Evolutionary conservation across 2,113 vertebrate genomes (phyloP).

Genomic region (Podarcis cretensis): DNA sequence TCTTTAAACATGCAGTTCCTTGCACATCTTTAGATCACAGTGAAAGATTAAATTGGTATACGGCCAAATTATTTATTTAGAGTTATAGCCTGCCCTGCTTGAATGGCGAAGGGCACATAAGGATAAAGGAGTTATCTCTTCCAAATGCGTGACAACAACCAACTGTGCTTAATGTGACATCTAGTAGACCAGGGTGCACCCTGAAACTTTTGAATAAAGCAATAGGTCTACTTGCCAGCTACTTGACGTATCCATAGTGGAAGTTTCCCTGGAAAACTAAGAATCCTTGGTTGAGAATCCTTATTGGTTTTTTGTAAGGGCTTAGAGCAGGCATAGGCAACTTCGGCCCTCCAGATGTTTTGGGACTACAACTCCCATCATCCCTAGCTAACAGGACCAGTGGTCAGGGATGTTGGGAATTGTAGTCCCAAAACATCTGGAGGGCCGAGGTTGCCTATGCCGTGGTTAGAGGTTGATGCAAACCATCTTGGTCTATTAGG

Average conservation of each 20-base stretch:
- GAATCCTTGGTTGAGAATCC: neutral
- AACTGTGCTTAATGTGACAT: neutral
- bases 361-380: too few relatives aligned
- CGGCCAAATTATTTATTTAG: neutral
- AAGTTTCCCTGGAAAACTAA: neutral
- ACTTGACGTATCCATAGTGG: neutral
- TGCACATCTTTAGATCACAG: neutral
- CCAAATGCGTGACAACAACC: neutral
- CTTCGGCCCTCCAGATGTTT: too few relatives aligned
- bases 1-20: conserved; percentile 23
- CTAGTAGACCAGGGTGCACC: neutral
- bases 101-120: neutral
- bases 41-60: neutral
- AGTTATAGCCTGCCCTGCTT: neutral
- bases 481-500: neutral
- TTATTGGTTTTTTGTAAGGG: neutral
- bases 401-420: too few relatives aligned
- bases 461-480: too few relatives aligned
- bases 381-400: too few relatives aligned
- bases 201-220: neutral
- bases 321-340: too few relatives aligned
- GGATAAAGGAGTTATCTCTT: neutral
- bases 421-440: too few relatives aligned
- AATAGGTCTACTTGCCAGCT: neutral
- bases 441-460: too few relatives aligned